A percentile compares a stretch with the other conserved stretches of the same genome.
These are phyloP conservation scores for Drosophila mulleri DNA, from an alignment of 2,888 invertebrate species.

Conservation along the genomic window DNA sequence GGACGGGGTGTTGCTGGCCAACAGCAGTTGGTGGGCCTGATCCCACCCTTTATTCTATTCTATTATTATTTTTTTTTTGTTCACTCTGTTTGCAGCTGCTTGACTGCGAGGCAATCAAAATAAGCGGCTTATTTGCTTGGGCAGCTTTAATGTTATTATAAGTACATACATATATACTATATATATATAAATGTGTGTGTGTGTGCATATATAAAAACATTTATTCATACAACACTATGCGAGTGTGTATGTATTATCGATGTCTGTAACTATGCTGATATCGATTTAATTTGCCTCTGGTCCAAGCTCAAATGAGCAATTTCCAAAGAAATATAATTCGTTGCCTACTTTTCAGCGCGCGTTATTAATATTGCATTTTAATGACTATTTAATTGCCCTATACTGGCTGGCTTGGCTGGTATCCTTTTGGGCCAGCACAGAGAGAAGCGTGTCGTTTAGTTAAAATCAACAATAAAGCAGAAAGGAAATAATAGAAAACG, in stretches of 20 bases:
- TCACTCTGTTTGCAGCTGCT: conserved; percentile 17
- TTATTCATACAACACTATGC: conserved; percentile 2
- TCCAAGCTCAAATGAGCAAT: conserved; percentile 35
- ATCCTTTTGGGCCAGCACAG: conserved; percentile 4
- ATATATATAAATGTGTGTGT: neutral
- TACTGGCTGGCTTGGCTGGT: neutral
- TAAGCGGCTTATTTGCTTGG: conserved; percentile 63
- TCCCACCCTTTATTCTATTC: conserved; percentile 16
- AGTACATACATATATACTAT: conserved; percentile 25
- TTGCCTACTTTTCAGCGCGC: conserved; percentile 61
- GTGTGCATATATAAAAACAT: conserved; percentile 8
- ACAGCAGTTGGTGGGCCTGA: too few species aligned
- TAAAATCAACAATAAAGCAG: conserved; percentile 9
- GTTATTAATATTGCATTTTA: conserved; percentile 56
- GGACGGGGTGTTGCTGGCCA: neutral
- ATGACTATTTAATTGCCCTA: conserved; percentile 63
- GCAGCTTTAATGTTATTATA: conserved; percentile 63
- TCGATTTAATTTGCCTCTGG: conserved; percentile 59
- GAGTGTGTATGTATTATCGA: conserved; percentile 7
- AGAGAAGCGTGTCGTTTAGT: conserved; percentile 18
- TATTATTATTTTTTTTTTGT: conserved; percentile 1
- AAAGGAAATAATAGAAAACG: neutral
- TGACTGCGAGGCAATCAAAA: conserved; percentile 58
- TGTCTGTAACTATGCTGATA: conserved; percentile 63
- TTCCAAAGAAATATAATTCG: conserved; percentile 23